A percentile compares a stretch with the other conserved stretches of the same genome.
Conservation (phyloP, 1,140 invertebrate species). For the Tetragnatha versicolor region DNA sequence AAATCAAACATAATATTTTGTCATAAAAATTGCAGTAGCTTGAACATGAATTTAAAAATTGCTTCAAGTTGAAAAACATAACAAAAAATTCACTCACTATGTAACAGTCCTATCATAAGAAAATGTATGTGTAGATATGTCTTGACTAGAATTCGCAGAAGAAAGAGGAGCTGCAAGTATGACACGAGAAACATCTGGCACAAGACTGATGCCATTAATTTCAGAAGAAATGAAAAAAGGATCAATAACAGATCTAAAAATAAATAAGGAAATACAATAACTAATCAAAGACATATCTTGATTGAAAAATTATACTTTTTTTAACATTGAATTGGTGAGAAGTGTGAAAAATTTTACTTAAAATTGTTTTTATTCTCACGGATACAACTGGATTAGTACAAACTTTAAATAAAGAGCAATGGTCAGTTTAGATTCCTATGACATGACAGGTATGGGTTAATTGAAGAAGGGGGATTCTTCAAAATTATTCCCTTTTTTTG, state of each 20-base stretch:
- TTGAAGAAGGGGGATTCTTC: too few species aligned
- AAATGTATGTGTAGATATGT: neutral
- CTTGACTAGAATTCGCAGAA: neutral
- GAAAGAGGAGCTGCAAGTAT: constrained; percentile 8
- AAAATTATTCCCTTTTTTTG: too few species aligned
- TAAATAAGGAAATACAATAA: neutral
- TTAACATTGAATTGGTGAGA: neutral
- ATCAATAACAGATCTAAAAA: constrained; percentile 28
- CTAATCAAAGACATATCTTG: neutral
- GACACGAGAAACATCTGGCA: constrained; percentile 49
- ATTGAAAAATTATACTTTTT: neutral
- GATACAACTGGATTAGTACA: too few species aligned
- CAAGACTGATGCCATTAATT: neutral
- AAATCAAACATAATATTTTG: neutral
- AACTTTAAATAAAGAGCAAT: too few species aligned
- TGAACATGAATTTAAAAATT: neutral
- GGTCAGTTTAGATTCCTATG: too few species aligned
- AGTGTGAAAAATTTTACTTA: too few species aligned
- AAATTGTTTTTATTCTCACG: too few species aligned
- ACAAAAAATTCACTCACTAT: constrained; percentile 9
- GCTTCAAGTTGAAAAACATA: neutral
- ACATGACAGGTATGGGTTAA: too few species aligned
- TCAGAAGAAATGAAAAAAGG: constrained; percentile 27
- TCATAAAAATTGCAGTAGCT: neutral
- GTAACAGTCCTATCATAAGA: constrained; percentile 37